Evolutionary conservation across 2,113 vertebrate genomes (phyloP).

Genomic region (Neolamprologus modestus): DNA sequence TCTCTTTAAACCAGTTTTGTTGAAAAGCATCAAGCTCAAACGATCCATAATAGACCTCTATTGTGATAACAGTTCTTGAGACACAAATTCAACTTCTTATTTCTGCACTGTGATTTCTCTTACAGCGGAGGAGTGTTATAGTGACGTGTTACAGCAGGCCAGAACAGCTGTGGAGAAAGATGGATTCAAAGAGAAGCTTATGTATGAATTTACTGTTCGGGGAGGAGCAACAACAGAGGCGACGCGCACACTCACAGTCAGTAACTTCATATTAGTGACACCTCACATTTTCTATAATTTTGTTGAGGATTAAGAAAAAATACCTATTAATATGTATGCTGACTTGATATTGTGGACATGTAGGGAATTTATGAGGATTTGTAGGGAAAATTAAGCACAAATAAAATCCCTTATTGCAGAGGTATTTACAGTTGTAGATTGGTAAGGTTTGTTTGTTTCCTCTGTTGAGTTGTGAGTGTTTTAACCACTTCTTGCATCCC

Average conservation of each 20-base stretch:
- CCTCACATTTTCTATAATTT: background rate
- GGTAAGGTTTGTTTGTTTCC: background rate
- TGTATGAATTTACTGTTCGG: background rate
- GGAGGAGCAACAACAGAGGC: background rate
- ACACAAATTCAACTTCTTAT: background rate
- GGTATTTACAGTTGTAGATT: background rate
- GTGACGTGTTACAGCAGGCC: constrained; percentile 20
- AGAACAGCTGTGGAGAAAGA: constrained; percentile 5
- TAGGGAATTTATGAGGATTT: background rate
- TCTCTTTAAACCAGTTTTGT: background rate
- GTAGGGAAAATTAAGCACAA: background rate
- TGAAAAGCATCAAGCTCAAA: background rate
- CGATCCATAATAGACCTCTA: background rate
- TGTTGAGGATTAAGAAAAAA: background rate
- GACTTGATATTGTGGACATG: background rate
- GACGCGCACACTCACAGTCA: background rate
- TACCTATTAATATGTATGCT: background rate
- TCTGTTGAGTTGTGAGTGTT: background rate
- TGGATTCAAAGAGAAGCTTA: background rate
- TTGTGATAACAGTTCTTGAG: background rate
- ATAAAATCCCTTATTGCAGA: background rate
- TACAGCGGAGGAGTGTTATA: constrained; percentile 20
- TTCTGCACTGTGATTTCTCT: background rate
- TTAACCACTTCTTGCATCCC: background rate
- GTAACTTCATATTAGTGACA: background rate